Evolutionary conservation across 2,113 vertebrate species (phyloP).

Genomic region (Tragelaphus buxtoni): DNA sequence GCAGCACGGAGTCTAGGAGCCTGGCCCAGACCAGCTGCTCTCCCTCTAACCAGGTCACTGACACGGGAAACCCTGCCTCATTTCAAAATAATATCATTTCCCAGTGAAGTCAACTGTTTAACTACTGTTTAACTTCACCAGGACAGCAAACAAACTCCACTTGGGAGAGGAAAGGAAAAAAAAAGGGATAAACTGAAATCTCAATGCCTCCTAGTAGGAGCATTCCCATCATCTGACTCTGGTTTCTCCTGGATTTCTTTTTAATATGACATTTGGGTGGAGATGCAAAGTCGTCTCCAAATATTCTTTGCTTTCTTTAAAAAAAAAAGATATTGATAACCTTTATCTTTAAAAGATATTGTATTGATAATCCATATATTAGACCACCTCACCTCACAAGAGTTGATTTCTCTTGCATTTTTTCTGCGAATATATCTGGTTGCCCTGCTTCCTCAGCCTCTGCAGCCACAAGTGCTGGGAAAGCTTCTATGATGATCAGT

Average conservation of each 20-base stretch:
- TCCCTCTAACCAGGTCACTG: slow-evolving; percentile 54
- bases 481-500: not conserved
- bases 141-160: slow-evolving; percentile 46
- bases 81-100: slow-evolving; percentile 34
- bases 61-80: slow-evolving; percentile 30
- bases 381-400: not conserved
- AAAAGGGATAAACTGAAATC: not conserved
- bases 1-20: slow-evolving; percentile 53
- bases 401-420: not conserved
- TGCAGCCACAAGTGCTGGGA: not conserved
- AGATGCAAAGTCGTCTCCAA: not conserved
- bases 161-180: not conserved
- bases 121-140: not conserved
- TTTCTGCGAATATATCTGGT: not conserved
- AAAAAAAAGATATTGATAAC: not conserved
- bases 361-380: accelerated
- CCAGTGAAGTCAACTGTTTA: not conserved
- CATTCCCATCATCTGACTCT: not conserved
- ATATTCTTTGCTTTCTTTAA: not conserved
- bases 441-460: not conserved
- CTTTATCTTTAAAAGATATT: not conserved
- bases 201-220: not conserved
- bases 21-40: not conserved
- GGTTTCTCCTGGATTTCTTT: not conserved
- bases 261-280: accelerated